These are phyloP conservation scores for Prietella phreatophila DNA, from an alignment of 2,113 vertebrate species.

Conservation along the genomic window DNA sequence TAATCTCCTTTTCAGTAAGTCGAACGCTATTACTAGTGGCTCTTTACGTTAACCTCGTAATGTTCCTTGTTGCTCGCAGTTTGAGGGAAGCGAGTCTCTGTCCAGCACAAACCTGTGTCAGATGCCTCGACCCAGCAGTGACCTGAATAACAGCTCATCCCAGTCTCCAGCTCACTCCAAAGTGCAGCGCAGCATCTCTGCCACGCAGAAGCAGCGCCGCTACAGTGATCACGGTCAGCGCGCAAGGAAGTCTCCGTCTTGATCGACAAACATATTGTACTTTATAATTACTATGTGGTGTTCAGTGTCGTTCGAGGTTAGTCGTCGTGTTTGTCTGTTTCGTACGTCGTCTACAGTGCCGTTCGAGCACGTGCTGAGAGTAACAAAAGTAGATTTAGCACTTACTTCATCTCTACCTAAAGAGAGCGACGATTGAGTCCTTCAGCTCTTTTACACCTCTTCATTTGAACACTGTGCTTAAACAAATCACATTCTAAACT, in stretches of 20 bases:
- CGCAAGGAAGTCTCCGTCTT: background rate
- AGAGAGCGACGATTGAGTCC: background rate
- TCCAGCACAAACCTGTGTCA: slow-evolving; percentile 86
- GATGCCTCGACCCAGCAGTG: slow-evolving; percentile 89
- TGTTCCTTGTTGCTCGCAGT: slow-evolving; percentile 67
- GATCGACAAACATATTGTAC: background rate
- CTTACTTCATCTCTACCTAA: background rate
- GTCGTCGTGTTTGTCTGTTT: background rate
- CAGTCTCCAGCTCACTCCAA: slow-evolving; percentile 96
- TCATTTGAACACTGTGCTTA: background rate
- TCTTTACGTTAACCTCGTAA: background rate
- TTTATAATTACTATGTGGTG: background rate
- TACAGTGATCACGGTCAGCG: slow-evolving; percentile 94
- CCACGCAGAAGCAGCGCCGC: slow-evolving; percentile 96
- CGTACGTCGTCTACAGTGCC: background rate
- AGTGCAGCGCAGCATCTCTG: slow-evolving; percentile 94
- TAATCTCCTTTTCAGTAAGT: slow-evolving; percentile 6
- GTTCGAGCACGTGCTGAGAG: background rate
- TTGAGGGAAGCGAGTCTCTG: slow-evolving; percentile 89
- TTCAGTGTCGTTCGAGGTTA: background rate
- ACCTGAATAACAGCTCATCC: slow-evolving; percentile 93
- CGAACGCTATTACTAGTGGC: background rate
- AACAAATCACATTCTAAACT: background rate
- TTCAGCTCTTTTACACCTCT: background rate
- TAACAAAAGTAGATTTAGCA: background rate